A percentile compares a stretch with the other conserved stretches of the same genome.
phyloP scores from a whole-genome alignment of 1,140 invertebrate genomes.

The Drosophila pachea region DNA sequence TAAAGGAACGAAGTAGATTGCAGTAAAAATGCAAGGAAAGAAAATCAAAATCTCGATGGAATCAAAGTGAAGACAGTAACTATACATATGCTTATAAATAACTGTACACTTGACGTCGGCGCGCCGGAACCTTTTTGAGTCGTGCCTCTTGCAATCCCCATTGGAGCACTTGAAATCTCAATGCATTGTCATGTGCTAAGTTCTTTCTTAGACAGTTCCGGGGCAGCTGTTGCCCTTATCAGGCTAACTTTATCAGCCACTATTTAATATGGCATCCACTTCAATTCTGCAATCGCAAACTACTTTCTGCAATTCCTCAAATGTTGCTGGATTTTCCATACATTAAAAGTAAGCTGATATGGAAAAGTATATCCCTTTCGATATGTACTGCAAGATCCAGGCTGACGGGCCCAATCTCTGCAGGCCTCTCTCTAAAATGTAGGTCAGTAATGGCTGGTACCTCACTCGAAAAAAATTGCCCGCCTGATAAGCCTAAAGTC shows the following conservation, averaged over 20 bases:
- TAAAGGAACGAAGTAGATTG: background rate
- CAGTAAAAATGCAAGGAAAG: background rate
- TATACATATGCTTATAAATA: too few relatives aligned
- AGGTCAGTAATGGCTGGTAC: conserved; percentile 16
- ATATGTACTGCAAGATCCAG: too few relatives aligned
- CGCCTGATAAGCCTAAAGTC: conserved; percentile 6
- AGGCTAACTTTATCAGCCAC: conserved; percentile 8
- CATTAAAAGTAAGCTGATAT: too few relatives aligned
- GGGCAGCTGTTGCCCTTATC: conserved; percentile 3
- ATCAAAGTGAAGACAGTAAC: too few relatives aligned
- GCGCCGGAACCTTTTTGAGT: too few relatives aligned
- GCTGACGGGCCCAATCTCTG: background rate
- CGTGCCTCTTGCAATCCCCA: too few relatives aligned
- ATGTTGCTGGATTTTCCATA: too few relatives aligned
- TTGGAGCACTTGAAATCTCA: too few relatives aligned
- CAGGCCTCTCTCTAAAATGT: background rate
- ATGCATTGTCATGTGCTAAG: background rate
- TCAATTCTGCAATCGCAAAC: conserved; percentile 1
- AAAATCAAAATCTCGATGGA: too few relatives aligned
- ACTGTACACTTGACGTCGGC: too few relatives aligned
- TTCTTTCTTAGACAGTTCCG: background rate
- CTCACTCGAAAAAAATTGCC: background rate
- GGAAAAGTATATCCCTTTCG: too few relatives aligned
- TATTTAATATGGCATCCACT: conserved; percentile 5
- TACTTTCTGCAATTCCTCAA: background rate